Percentiles rank a stretch among this genome's conserved stretches.
Conservation (phyloP, 2,113 vertebrate genomes). For the Gymnobelideus leadbeateri region DNA sequence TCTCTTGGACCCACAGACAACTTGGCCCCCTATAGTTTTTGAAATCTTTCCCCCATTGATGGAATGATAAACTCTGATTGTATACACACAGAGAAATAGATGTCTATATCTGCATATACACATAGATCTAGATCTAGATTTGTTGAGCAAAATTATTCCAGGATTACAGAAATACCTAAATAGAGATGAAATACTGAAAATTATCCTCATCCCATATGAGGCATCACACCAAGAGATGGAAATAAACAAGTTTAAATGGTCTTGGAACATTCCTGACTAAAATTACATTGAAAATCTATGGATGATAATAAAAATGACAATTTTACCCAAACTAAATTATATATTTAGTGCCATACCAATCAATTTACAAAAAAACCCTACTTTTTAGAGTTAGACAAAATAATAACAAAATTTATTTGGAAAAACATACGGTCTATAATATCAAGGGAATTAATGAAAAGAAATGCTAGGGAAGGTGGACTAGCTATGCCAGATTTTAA, state of each 20-base stretch:
- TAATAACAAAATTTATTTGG: too few species aligned
- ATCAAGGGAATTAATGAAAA: too few species aligned
- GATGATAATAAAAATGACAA: too few species aligned
- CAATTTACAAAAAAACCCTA: too few species aligned
- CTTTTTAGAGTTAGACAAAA: too few species aligned
- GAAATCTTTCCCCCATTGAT: background rate
- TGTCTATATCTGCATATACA: background rate
- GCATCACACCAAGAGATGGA: background rate
- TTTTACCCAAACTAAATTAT: too few species aligned
- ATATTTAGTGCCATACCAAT: too few species aligned
- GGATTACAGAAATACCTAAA: background rate
- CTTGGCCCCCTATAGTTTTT: background rate
- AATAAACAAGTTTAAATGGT: background rate
- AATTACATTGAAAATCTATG: background rate
- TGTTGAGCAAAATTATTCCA: background rate
- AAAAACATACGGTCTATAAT: too few species aligned
- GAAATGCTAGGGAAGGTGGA: too few species aligned
- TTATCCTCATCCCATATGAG: background rate
- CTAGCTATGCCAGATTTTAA: too few species aligned
- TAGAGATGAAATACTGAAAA: background rate
- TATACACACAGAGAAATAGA: background rate
- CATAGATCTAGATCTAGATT: background rate
- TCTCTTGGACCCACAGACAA: background rate
- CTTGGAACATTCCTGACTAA: background rate
- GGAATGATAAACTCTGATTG: background rate